These are phyloP conservation scores for Semicossyphus pulcher DNA, from an alignment of 2,113 vertebrate species.

Conservation along the genomic window DNA sequence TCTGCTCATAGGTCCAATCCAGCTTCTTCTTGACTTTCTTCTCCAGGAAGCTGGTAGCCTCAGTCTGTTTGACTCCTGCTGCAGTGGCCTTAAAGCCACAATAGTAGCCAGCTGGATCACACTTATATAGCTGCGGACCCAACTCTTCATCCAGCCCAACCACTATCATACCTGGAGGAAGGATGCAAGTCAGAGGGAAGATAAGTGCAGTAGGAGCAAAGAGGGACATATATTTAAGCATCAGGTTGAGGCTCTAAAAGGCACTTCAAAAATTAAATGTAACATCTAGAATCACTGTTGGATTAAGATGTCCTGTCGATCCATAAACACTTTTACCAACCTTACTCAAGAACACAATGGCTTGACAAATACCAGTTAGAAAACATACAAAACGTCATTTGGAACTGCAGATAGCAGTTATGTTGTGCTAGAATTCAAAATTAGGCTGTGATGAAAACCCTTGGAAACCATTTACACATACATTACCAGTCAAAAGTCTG, in stretches of 20 bases:
- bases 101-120: constrained; percentile 97
- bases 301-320: neutral
- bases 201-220: neutral
- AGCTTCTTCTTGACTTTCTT: constrained; percentile 99
- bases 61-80: constrained; percentile 97
- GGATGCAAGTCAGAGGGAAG: neutral
- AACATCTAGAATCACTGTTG: neutral
- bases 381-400: neutral
- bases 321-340: neutral
- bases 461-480: neutral
- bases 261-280: neutral
- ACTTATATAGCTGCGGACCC: constrained; percentile 97
- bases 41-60: constrained; percentile 98
- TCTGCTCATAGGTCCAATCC: constrained; percentile 97
- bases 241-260: neutral
- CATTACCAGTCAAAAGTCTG: too few species aligned
- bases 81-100: constrained; percentile 99
- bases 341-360: neutral
- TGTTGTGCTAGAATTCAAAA: neutral
- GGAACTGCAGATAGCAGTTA: neutral
- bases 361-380: neutral
- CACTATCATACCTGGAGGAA: constrained; percentile 93
- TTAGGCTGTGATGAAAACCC: neutral
- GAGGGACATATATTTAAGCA: too few species aligned
- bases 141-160: constrained; percentile 96